Percentiles rank a stretch among this genome's conserved stretches.
Evolutionary conservation across 2,113 vertebrate genomes (phyloP).

Genomic region (Craseonycteris thonglongyai): DNA sequence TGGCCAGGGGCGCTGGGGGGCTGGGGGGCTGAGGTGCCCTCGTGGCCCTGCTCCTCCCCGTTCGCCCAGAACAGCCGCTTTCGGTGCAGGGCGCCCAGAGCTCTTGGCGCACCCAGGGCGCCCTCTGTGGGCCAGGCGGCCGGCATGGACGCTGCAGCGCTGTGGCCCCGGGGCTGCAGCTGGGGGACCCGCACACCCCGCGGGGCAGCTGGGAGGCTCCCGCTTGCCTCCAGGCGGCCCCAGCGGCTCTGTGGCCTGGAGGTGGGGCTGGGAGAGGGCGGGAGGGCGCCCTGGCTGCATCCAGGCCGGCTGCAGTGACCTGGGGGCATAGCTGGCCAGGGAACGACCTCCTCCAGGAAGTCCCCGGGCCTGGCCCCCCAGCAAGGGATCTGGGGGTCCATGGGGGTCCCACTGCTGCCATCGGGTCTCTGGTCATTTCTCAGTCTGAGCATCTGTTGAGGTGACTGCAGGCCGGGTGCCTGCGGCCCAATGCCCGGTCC

Average conservation of each 20-base stretch:
- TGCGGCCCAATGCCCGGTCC: neutral
- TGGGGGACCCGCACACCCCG: neutral
- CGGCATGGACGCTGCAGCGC: neutral
- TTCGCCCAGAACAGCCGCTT: neutral
- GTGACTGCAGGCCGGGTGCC: too few relatives aligned
- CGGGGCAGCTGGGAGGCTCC: neutral
- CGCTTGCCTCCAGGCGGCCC: neutral
- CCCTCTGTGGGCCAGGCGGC: neutral
- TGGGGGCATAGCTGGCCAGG: neutral
- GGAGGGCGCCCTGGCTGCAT: too few relatives aligned
- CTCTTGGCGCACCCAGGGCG: neutral
- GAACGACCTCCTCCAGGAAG: neutral
- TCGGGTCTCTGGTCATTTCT: neutral
- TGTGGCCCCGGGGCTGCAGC: neutral
- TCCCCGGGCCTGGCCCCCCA: neutral
- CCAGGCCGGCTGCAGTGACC: fast-evolving
- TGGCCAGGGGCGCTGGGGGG: fast-evolving
- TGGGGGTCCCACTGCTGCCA: neutral
- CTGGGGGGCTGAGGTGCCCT: neutral
- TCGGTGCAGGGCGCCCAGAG: neutral
- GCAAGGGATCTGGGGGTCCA: neutral
- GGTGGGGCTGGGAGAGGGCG: neutral
- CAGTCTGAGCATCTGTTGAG: neutral
- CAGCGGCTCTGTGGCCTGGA: neutral
- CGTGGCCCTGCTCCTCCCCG: neutral